Base-by-base conservation (phyloP, 2,888 invertebrate species). In the Caradrina kadenii region DNA sequence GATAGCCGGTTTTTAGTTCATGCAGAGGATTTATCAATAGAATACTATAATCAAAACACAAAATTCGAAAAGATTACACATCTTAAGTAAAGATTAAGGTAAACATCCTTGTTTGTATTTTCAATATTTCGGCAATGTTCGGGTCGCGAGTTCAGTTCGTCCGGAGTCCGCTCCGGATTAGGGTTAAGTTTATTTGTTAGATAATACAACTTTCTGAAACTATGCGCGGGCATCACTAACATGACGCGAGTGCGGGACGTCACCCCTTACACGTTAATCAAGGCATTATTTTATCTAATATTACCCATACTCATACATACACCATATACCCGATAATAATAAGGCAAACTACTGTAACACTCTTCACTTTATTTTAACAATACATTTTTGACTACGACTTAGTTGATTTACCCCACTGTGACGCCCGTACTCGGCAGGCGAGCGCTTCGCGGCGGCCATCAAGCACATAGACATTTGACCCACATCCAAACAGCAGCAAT, bases 401-500 rank as follows among this genome's bases (percentile, higher is more conserved):
- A 83, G 81, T 85, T 82, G 45, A 73, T 79, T 80, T 77, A 63
- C 69, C 79, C 86, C 84, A 84, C 79, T 73, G 84, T 87, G 89
- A 80, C 83, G 85, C 80, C 82, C 84, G 80, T 83, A 89, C 89
- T 91, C 89, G 91, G 91, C 92, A 88, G 85, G 90, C 90, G 90
- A 89, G 89, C 89, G 89, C 87, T 85, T 42, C 88, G 93, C 91
- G 94, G 96, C 94, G 96, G 97, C 96, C 97, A 97, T 97, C 97
- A 97, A 96, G 90, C 94, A 96, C 96, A 97, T 97, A 97, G 97
- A 96, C 97, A 97, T 90, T 81, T 94, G 93, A 88, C 83, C 96
- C 96, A 96, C 96, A 97, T 94, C 97, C 96, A 97, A 96, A 96
- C 97, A 97, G 97, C 96, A 93, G 96, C 97, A 98, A 98, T 98